These are phyloP conservation scores for Nemotelus nigrinus DNA, from an alignment of 2,888 invertebrate genomes.

Conservation along the genomic window DNA sequence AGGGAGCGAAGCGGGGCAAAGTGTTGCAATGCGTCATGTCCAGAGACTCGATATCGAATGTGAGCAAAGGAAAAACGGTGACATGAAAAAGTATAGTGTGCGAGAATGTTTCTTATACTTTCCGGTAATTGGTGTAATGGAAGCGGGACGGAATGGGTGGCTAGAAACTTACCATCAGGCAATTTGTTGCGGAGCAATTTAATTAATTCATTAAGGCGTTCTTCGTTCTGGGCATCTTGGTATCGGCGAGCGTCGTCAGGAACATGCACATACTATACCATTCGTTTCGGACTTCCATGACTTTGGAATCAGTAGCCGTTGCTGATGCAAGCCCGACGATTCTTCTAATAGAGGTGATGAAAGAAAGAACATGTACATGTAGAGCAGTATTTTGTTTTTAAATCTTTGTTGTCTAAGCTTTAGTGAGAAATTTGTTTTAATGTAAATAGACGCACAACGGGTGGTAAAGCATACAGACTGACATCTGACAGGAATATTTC, in stretches of 20 bases:
- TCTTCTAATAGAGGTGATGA: too few relatives aligned
- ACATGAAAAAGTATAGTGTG: constrained; percentile 9
- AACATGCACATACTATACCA: too few relatives aligned
- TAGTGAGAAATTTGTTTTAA: too few relatives aligned
- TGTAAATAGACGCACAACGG: too few relatives aligned
- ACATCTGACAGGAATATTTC: too few relatives aligned
- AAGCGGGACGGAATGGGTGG: not conserved
- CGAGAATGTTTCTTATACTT: not conserved
- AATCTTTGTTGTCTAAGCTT: too few relatives aligned
- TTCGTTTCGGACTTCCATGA: too few relatives aligned
- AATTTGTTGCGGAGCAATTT: constrained; percentile 44
- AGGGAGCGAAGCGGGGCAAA: not conserved
- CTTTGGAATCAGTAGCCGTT: too few relatives aligned
- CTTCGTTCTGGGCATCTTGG: constrained; percentile 19
- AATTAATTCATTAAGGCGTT: constrained; percentile 43
- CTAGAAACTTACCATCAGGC: constrained; percentile 5
- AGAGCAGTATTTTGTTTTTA: too few relatives aligned
- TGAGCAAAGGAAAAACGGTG: not conserved
- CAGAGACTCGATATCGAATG: constrained; percentile 22
- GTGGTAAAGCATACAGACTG: too few relatives aligned
- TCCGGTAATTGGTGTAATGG: not conserved
- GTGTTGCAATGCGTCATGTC: constrained; percentile 31
- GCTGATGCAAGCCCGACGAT: too few relatives aligned
- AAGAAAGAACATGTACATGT: too few relatives aligned
- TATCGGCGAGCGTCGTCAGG: not conserved